Conservation (phyloP, 2,888 invertebrate genomes). For the Allophyes oxyacanthae region DNA sequence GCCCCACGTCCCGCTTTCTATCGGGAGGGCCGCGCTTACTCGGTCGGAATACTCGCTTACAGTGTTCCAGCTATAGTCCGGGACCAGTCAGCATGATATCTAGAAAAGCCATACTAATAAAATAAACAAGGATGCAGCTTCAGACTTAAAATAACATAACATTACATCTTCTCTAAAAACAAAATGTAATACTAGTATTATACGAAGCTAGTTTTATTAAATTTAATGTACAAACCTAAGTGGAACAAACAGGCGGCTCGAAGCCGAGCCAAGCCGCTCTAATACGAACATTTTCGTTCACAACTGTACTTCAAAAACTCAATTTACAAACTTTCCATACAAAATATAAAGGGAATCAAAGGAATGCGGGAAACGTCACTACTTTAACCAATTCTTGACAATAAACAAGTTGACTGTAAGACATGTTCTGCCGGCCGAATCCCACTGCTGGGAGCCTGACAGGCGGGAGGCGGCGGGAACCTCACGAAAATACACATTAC, state of each 20-base stretch:
- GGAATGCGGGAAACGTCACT: conserved; percentile 61
- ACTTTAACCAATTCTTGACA: conserved; percentile 73
- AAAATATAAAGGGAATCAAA: conserved; percentile 63
- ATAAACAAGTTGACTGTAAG: conserved; percentile 74
- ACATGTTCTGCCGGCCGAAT: conserved; percentile 69
- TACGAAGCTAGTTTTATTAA: conserved; percentile 34
- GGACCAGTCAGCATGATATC: too few species aligned
- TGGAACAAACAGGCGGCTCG: conserved; percentile 24
- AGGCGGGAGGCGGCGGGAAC: conserved; percentile 45
- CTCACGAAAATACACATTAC: conserved; percentile 55
- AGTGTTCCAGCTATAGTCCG: too few species aligned
- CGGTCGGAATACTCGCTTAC: too few species aligned
- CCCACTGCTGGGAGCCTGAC: conserved; percentile 70
- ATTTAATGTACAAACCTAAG: conserved; percentile 21
- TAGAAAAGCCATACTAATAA: neutral
- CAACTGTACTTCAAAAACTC: conserved; percentile 47
- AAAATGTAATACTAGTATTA: conserved; percentile 9
- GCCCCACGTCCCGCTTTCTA: too few species aligned
- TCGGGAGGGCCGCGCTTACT: too few species aligned
- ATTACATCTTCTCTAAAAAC: conserved; percentile 16
- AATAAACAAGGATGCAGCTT: neutral
- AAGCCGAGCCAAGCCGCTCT: conserved; percentile 23
- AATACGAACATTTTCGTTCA: conserved; percentile 42
- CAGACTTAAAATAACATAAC: neutral
- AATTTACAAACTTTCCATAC: conserved; percentile 56